Conservation (phyloP, 2,888 invertebrate species). For the Sphaerophoria taeniata region DNA sequence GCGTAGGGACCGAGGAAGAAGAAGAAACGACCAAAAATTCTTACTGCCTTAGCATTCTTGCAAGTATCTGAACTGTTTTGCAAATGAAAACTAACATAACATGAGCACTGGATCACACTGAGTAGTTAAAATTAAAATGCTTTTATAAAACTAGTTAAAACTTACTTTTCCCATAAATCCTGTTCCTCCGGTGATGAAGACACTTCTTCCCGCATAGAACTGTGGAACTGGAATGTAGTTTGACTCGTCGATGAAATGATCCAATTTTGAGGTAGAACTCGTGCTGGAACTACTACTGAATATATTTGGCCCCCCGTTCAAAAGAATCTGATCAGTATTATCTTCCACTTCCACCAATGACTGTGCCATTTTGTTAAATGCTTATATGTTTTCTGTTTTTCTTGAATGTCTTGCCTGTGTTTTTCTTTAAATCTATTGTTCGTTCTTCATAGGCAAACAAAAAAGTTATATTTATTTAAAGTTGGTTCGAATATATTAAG, state of each 20-base stretch:
- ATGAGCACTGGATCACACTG: too few relatives aligned
- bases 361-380: conserved; percentile 60
- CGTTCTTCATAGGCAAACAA: neutral
- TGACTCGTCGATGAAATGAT: conserved; percentile 73
- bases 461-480: too few relatives aligned
- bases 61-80: too few relatives aligned
- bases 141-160: conserved; percentile 17
- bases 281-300: conserved; percentile 62
- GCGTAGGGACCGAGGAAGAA: too few relatives aligned
- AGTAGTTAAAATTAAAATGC: too few relatives aligned
- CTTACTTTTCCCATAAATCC: conserved; percentile 94
- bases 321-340: conserved; percentile 71
- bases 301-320: conserved; percentile 68
- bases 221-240: conserved; percentile 84
- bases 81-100: too few relatives aligned
- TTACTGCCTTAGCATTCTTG: too few relatives aligned
- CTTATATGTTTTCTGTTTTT: neutral
- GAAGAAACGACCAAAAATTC: too few relatives aligned
- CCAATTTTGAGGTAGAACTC: conserved; percentile 75
- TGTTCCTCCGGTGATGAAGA: conserved; percentile 93
- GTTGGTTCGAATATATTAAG: too few relatives aligned
- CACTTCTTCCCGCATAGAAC: conserved; percentile 87
- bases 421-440: too few relatives aligned
- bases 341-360: conserved; percentile 68
- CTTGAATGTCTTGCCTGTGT: conserved; percentile 51